phyloP scores from a whole-genome alignment of 2,797 vertebrate genomes.

The Percopsis omiscomaycus region DNA sequence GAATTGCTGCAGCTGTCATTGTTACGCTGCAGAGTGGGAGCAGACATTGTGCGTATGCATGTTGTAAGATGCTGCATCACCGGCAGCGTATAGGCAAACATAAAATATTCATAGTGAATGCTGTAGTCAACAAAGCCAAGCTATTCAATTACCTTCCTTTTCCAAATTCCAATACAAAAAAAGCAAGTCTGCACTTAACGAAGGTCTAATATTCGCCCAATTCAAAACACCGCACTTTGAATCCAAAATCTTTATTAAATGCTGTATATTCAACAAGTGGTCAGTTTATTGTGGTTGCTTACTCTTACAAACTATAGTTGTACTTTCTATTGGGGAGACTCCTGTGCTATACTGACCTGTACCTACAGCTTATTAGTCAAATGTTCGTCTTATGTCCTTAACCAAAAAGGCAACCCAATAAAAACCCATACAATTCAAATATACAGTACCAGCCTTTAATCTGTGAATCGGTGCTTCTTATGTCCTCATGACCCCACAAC shows the following conservation, averaged over 20 bases:
- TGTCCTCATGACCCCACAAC: conserved; percentile 30
- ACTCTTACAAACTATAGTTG: conserved; percentile 38
- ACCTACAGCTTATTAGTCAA: conserved; percentile 2
- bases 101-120: conserved; percentile 26
- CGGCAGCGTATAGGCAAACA: conserved; percentile 39
- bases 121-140: conserved; percentile 25
- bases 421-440: conserved; percentile 1
- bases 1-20: conserved; percentile 57
- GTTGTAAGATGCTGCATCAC: conserved; percentile 51
- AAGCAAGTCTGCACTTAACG: conserved; percentile 32
- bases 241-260: conserved; percentile 29
- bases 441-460: conserved; percentile 33
- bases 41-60: conserved; percentile 56
- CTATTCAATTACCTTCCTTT: conserved; percentile 48
- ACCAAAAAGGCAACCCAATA: conserved; percentile 17
- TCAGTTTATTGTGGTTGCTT: conserved; percentile 26
- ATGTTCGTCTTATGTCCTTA: conserved; percentile 14
- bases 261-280: conserved; percentile 2
- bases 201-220: conserved; percentile 41
- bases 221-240: conserved; percentile 35
- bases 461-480: conserved; percentile 38
- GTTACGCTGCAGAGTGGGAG: conserved; percentile 53
- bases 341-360: background rate
- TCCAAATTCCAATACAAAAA: conserved; percentile 17
- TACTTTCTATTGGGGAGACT: background rate